Conservation (phyloP, 2,113 vertebrate species). For the Stigmatopora nigra region DNA sequence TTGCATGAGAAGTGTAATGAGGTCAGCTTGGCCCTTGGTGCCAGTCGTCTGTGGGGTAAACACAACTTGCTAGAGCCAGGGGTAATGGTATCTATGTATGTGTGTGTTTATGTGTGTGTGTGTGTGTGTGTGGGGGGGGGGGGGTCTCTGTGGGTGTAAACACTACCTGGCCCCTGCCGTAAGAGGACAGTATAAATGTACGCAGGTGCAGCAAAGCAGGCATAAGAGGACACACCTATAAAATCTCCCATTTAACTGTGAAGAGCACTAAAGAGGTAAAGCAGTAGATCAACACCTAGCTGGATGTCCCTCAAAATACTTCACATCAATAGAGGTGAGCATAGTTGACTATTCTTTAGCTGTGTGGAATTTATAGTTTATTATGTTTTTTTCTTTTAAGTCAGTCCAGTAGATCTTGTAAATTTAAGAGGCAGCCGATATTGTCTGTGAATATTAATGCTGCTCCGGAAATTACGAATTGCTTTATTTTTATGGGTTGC, state of each 20-base stretch:
- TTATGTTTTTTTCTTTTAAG: not conserved
- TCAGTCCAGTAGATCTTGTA: not conserved
- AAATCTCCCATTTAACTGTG: slow-evolving; percentile 7
- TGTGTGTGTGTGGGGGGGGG: slow-evolving; percentile 18
- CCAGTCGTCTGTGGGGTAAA: slow-evolving; percentile 55
- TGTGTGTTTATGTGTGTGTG: slow-evolving; percentile 3
- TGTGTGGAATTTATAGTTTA: not conserved
- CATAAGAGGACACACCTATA: slow-evolving; percentile 31
- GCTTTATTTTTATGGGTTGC: not conserved
- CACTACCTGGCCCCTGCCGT: slow-evolving; percentile 41
- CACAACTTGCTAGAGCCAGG: slow-evolving; percentile 12
- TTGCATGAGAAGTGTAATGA: slow-evolving; percentile 6
- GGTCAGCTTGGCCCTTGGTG: slow-evolving; percentile 47
- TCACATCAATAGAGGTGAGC: slow-evolving; percentile 34
- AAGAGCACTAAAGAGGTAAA: not conserved
- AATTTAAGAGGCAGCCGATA: not conserved
- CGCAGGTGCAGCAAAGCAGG: slow-evolving; percentile 22
- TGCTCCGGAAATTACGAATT: not conserved
- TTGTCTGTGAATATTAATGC: not conserved
- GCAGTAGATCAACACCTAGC: slow-evolving; percentile 1
- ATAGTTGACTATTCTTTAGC: not conserved
- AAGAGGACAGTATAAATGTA: slow-evolving; percentile 46
- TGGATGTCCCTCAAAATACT: slow-evolving; percentile 5
- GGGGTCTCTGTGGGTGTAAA: slow-evolving; percentile 54
- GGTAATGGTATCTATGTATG: slow-evolving; percentile 1